Evolutionary conservation across 2,113 vertebrate species (phyloP), one percentile per base, ranked within the genome.

Genomic region (Solea solea): DNA sequence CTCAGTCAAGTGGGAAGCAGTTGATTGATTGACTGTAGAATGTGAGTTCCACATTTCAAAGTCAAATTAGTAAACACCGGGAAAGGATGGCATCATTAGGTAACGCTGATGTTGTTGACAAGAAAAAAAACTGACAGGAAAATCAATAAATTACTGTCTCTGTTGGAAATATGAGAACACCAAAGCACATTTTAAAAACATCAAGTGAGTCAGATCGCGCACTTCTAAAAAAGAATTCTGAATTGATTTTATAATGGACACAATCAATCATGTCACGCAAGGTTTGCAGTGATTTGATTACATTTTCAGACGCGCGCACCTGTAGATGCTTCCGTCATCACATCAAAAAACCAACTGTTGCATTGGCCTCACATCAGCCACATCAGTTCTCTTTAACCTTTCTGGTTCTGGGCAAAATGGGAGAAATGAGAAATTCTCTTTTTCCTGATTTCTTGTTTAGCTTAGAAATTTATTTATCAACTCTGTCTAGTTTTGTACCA

Each of bases 21-120:
- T 12, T 46, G 68, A 88, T 58, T 81, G 68, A 88, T 58, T 81
- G 78, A 64, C 68, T 63, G 65, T 13, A 67, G 39, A 66, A 71
- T 76, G 44, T 64, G 69, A 28, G 52, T 78, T 58, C 60, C 46
- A 50, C 59, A 75, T 69, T 76, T 83, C 59, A 74, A 83, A 77
- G 66, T 69, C 83, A 72, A 66, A 80, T 86, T 50, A 85, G 55
- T 21, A 54, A 57, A 75, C 53, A 41, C 55, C 25, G 4, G 41
- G 42, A 56, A 53, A 72, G 27, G 44, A 59, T 57, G 62, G 41
- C 40, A 14, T 60, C 64, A 67, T 69, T 58, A 54, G 51, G 63
- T 12, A 6, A 46, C 9, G 42, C 48, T 64, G 48, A 28, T 28
- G 25, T 48, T n/a, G 25, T 28, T 57, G 61, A 41, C 25, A 62